Evolutionary conservation across 2,113 vertebrate species (phyloP), one percentile per base, ranked within the genome.

Genomic region (Oenanthe melanoleuca): DNA sequence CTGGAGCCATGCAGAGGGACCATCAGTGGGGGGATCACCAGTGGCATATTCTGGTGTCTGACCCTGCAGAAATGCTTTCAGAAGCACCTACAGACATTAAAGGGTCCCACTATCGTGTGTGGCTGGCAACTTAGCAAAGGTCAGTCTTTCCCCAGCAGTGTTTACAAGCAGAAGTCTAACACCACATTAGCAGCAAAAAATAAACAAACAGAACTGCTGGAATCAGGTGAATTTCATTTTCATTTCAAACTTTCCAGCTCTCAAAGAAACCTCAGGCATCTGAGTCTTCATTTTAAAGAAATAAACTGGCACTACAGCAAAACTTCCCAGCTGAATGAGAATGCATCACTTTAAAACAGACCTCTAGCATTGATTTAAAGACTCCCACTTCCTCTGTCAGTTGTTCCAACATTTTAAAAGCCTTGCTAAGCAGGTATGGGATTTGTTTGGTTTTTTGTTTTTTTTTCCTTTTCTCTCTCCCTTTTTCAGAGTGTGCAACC

Each of bases 261-360:
- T 73, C 70, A 66, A 33, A 77, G 73, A 80, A 89, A 81, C 24
- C 5, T 63, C 71, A 78, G 67, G 52, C 44, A 49, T 34, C 72
- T 88, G 37, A 38, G 55, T 86, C 33, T 70, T 89, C 29, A 77
- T 92, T 91, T 92, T 73, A 44, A 80, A 89, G 74, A 66, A 29
- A 50, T 37, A 59, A 86, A 18, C 64, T 93, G 87, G 50, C 71
- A 92, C 64, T 29, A 10, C 26, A 66, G 74, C 55, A 88, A 37
- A 82, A 78, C 50, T 33, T 83, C 69, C 45, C 73, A 74, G 49
- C 38, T 88, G 82, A 92, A 69, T 12, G 25, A 90, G 67, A 78
- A 34, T 12, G 31, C 7, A 65, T 28, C 60, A 45, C 55, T 79
- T 79, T 69, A 29, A 67, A 78, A 72, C 72, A 73, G 28, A 52